Evolutionary conservation across 2,888 invertebrate genomes (phyloP).

Genomic region (Homarus gammarus): DNA sequence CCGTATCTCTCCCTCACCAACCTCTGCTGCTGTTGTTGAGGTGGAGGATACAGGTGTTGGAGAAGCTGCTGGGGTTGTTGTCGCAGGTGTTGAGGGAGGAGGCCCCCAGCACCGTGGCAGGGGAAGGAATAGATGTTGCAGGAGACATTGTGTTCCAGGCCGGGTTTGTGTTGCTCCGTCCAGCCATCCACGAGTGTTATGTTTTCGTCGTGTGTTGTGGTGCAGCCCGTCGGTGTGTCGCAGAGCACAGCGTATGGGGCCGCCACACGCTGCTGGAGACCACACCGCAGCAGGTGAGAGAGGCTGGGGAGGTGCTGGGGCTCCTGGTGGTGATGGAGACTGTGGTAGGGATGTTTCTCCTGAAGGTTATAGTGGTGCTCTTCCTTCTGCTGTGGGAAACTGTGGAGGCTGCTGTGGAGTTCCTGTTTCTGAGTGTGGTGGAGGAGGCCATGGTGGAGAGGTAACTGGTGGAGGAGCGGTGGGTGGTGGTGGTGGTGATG

Average conservation of each 20-base stretch:
- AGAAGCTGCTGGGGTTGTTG: not conserved
- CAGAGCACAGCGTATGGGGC: not conserved
- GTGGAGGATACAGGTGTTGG: not conserved
- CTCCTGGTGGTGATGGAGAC: conserved; percentile 6
- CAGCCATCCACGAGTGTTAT: not conserved
- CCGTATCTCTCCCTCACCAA: not conserved
- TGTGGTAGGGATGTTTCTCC: not conserved
- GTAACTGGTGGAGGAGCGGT: not conserved
- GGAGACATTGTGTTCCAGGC: not conserved
- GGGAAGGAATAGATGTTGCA: conserved; percentile 27
- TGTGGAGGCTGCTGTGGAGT: too few relatives aligned
- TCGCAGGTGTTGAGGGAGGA: not conserved
- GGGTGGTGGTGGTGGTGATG: not conserved
- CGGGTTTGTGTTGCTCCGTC: not conserved
- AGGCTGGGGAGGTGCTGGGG: not conserved
- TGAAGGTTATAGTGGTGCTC: not conserved
- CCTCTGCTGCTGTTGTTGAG: not conserved
- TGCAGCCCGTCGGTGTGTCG: not conserved
- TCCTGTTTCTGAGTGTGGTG: too few relatives aligned
- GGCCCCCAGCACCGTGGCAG: not conserved
- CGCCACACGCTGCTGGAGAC: conserved; percentile 2
- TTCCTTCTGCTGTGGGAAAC: too few relatives aligned
- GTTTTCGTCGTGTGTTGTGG: not conserved
- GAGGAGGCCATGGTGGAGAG: not conserved
- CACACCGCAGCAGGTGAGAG: conserved; percentile 12